Conservation (phyloP, 1,140 invertebrate genomes). For the Caenorhabditis latens region DNA sequence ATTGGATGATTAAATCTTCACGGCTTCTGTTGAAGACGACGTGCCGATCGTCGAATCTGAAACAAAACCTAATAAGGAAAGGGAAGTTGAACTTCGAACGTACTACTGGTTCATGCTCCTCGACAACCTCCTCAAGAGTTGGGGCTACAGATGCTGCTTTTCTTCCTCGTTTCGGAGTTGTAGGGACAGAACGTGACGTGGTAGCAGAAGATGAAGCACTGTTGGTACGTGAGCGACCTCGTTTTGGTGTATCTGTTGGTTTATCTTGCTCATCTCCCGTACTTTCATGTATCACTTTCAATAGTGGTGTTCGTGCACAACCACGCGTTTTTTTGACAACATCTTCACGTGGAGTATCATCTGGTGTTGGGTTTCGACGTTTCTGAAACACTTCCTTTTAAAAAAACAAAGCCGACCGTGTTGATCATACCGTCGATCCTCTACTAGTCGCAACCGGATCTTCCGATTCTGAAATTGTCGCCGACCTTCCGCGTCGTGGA, state of each 20-base stretch:
- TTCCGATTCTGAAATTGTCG: neutral
- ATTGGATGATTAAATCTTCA: no score
- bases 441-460: neutral
- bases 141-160: neutral
- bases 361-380: neutral
- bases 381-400: neutral
- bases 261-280: neutral
- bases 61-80: neutral
- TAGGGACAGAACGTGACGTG: neutral
- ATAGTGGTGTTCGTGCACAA: neutral
- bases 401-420: no score
- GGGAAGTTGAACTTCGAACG: neutral
- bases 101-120: neutral
- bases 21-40: constrained; percentile 1
- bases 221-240: neutral
- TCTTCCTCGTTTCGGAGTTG: constrained; percentile 11
- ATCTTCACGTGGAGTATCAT: neutral
- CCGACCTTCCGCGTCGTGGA: neutral
- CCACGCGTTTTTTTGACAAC: neutral
- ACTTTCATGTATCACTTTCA: neutral
- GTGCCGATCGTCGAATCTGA: neutral
- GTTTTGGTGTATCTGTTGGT: neutral
- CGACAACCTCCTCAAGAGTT: neutral
- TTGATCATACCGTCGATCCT: neutral
- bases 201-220: neutral